phyloP scores from a whole-genome alignment of 2,888 invertebrate species.

The Cordilura impudica region DNA sequence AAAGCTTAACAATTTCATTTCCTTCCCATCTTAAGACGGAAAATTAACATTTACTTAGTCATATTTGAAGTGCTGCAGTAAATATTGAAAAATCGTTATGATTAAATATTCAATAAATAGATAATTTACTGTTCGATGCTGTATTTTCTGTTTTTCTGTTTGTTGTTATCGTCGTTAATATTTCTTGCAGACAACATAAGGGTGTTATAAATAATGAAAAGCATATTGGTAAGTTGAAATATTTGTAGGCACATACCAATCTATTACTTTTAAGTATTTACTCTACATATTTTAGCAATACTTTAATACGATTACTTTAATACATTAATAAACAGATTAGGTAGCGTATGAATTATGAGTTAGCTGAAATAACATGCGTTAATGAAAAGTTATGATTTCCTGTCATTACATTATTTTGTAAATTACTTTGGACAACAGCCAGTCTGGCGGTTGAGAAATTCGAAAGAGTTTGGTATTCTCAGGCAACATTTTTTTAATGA shows the following conservation, averaged over 20 bases:
- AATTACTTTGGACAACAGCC: too few species aligned
- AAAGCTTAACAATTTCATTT: neutral
- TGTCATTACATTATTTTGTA: too few species aligned
- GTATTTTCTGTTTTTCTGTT: neutral
- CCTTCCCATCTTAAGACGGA: neutral
- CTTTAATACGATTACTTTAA: too few species aligned
- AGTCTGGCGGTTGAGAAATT: too few species aligned
- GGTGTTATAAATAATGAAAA: neutral
- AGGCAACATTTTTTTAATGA: too few species aligned
- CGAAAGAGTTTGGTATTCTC: too few species aligned
- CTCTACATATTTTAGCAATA: too few species aligned
- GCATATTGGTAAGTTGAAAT: neutral
- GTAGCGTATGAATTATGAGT: neutral
- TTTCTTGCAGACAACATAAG: neutral
- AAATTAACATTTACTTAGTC: slow-evolving; percentile 14
- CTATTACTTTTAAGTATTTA: too few species aligned
- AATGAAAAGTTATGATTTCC: too few species aligned
- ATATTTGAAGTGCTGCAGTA: neutral
- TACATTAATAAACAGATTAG: too few species aligned
- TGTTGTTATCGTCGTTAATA: neutral
- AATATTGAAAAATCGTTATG: slow-evolving; percentile 18
- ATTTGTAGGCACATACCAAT: neutral
- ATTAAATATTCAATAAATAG: slow-evolving; percentile 23
- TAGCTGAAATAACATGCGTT: too few species aligned
- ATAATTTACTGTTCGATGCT: slow-evolving; percentile 18